A percentile compares a stretch with the other conserved stretches of the same genome.
Evolutionary conservation across 1,140 invertebrate genomes (phyloP).

Genomic region (Sogatella furcifera): DNA sequence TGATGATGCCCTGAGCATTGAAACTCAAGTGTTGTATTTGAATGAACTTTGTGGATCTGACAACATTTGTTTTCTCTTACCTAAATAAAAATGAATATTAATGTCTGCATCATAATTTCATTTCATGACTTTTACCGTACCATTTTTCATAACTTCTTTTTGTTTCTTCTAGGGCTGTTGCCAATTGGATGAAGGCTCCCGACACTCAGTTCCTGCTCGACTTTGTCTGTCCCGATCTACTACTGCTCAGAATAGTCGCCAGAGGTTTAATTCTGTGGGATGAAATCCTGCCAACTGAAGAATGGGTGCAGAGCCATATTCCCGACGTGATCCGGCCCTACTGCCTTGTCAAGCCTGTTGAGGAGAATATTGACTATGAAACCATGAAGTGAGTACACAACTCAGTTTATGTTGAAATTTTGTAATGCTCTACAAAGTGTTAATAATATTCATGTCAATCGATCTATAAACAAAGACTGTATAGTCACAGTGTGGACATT

Average conservation of each 20-base stretch:
- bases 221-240: slow-evolving; percentile 85
- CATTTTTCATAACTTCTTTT: neutral
- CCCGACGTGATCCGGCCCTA: slow-evolving; percentile 61
- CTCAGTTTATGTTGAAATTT: neutral
- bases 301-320: slow-evolving; percentile 79
- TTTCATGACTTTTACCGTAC: too few species aligned
- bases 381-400: slow-evolving; percentile 71
- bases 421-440: too few species aligned
- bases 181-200: slow-evolving; percentile 85
- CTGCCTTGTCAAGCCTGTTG: slow-evolving; percentile 52
- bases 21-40: too few species aligned
- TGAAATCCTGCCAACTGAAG: slow-evolving; percentile 60
- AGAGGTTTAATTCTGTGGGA: slow-evolving; percentile 75
- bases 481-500: too few species aligned
- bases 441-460: too few species aligned
- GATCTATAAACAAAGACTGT: too few species aligned
- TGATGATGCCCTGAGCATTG: too few species aligned
- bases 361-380: slow-evolving; percentile 73
- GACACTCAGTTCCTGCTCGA: slow-evolving; percentile 84
- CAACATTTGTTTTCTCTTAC: too few species aligned
- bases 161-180: slow-evolving; percentile 52
- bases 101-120: neutral
- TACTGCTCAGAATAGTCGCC: slow-evolving; percentile 72
- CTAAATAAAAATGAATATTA: too few species aligned
- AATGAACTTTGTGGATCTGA: too few species aligned